phyloP scores from a whole-genome alignment of 2,797 vertebrate genomes.

The Enteromius mattozi region DNA sequence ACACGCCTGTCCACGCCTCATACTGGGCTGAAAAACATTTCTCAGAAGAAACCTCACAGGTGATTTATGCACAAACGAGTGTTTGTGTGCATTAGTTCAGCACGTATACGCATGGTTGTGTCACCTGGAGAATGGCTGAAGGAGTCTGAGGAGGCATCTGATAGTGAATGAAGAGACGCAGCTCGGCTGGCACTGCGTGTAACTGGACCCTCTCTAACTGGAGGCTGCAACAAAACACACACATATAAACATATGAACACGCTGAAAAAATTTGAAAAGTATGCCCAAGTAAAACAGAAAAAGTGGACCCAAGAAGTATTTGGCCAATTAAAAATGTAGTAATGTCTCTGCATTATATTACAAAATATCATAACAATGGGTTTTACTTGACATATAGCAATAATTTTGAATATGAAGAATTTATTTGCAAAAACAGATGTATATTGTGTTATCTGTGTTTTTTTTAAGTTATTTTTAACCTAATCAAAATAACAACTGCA shows the following conservation, averaged over 20 bases:
- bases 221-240: slow-evolving; percentile 80
- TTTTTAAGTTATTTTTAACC: too few species aligned
- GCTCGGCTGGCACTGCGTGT: slow-evolving; percentile 74
- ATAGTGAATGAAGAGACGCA: slow-evolving; percentile 82
- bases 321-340: background rate
- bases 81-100: slow-evolving; percentile 14
- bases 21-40: slow-evolving; percentile 40
- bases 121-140: slow-evolving; percentile 88
- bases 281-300: background rate
- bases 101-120: background rate
- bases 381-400: background rate
- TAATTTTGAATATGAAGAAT: background rate
- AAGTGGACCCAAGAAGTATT: background rate
- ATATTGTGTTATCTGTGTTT: too few species aligned
- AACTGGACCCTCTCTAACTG: slow-evolving; percentile 74
- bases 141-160: slow-evolving; percentile 83
- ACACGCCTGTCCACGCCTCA: slow-evolving; percentile 8
- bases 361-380: background rate
- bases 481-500: too few species aligned
- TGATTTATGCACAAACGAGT: slow-evolving; percentile 21
- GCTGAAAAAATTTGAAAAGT: background rate
- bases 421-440: too few species aligned
- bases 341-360: background rate
- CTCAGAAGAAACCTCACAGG: slow-evolving; percentile 35
- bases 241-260: background rate